These are phyloP conservation scores for Mormyrops boulengeri DNA, from an alignment of 2,797 vertebrate genomes.

Conservation along the genomic window DNA sequence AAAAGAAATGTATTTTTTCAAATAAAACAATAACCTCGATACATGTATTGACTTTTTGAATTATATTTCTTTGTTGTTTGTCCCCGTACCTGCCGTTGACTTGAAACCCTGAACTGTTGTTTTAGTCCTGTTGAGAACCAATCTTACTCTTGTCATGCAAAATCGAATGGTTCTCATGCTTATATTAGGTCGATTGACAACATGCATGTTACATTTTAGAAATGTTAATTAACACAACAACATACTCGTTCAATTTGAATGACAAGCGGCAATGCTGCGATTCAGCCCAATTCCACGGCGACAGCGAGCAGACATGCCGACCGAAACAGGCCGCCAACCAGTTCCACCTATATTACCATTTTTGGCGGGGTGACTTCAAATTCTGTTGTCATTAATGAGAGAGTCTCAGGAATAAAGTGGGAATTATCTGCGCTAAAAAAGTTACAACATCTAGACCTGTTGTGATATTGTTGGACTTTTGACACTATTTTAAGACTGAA, in stretches of 20 bases:
- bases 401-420: constrained; percentile 48
- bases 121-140: constrained; percentile 64
- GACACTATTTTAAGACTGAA: not conserved
- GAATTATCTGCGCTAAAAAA: constrained; percentile 34
- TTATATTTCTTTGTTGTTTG: not conserved
- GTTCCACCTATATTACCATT: constrained; percentile 65
- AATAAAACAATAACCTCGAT: not conserved
- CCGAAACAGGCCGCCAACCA: constrained; percentile 57
- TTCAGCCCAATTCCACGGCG: constrained; percentile 49
- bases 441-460: constrained; percentile 18
- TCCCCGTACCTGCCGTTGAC: not conserved
- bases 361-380: constrained; percentile 52
- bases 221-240: constrained; percentile 71
- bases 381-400: constrained; percentile 65
- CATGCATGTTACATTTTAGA: constrained; percentile 47
- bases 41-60: not conserved
- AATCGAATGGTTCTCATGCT: constrained; percentile 40
- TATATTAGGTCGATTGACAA: constrained; percentile 46
- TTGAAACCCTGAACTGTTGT: not conserved
- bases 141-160: constrained; percentile 58
- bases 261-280: constrained; percentile 42
- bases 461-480: not conserved
- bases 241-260: constrained; percentile 68
- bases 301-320: constrained; percentile 53
- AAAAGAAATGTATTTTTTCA: not conserved